phyloP scores from a whole-genome alignment of 2,113 vertebrate genomes.

The Herpetotheres cachinnans region DNA sequence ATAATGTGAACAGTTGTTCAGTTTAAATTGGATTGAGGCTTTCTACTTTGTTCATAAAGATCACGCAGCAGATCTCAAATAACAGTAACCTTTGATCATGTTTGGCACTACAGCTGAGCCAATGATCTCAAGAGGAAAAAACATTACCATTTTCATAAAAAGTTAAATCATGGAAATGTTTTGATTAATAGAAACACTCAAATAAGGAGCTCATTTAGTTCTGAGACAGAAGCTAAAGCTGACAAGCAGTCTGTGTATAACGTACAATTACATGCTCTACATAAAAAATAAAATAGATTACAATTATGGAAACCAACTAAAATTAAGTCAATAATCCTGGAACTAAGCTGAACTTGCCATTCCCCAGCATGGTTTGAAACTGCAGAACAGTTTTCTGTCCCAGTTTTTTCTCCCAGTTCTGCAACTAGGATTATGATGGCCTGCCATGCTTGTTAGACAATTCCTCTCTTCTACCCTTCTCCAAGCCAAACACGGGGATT shows the following conservation, averaged over 20 bases:
- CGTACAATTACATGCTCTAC: background rate
- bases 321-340: background rate
- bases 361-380: background rate
- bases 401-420: background rate
- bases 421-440: background rate
- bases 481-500: background rate
- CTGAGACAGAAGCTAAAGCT: background rate
- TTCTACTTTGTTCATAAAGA: background rate
- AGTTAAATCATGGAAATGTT: background rate
- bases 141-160: background rate
- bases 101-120: background rate
- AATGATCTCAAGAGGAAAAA: background rate
- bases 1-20: background rate
- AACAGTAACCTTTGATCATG: constrained; percentile 6
- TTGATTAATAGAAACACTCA: background rate
- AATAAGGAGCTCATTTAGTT: background rate
- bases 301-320: background rate
- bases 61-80: background rate
- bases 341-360: background rate
- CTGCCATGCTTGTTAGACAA: background rate
- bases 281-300: background rate
- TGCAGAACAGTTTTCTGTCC: background rate
- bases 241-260: background rate
- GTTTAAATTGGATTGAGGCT: background rate
- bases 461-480: background rate